Evolutionary conservation across 1,140 invertebrate species (phyloP).

Genomic region (Andrena cerasifolii): DNA sequence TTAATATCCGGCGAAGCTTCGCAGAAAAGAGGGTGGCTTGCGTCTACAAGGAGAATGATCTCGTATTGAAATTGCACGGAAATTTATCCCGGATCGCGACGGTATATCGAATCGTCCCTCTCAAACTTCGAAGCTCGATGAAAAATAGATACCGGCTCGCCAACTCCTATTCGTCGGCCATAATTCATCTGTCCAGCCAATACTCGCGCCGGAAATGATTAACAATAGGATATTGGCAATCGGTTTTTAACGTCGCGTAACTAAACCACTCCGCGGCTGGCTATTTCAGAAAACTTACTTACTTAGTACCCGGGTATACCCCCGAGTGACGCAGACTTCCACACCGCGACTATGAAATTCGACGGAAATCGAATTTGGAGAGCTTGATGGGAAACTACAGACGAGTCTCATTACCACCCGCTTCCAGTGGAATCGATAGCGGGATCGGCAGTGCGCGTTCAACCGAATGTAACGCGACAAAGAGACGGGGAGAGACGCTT

Average conservation of each 20-base stretch:
- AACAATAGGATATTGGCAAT: not conserved
- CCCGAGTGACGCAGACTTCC: too few species aligned
- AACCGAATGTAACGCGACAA: not conserved
- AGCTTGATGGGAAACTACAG: not conserved
- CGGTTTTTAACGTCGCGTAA: not conserved
- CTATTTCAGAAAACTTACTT: too few species aligned
- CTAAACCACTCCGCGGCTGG: too few species aligned
- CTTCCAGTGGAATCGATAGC: not conserved
- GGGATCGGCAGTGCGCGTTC: not conserved
- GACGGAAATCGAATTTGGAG: not conserved
- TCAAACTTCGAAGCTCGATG: not conserved
- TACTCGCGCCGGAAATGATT: not conserved
- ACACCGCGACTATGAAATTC: not conserved
- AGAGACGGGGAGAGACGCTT: not conserved
- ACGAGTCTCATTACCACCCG: not conserved
- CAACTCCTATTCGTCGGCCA: not conserved
- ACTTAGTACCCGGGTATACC: too few species aligned
- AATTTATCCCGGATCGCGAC: slow-evolving; percentile 49
- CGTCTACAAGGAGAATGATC: slow-evolving; percentile 42
- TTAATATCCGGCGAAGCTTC: slow-evolving; percentile 72
- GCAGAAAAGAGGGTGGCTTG: not conserved
- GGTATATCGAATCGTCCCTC: slow-evolving; percentile 11
- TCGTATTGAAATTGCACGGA: slow-evolving; percentile 64
- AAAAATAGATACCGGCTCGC: slow-evolving; percentile 5
- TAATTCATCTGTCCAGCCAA: not conserved